Base-by-base conservation (phyloP, 2,888 invertebrate species). In the Acronicta alni region DNA sequence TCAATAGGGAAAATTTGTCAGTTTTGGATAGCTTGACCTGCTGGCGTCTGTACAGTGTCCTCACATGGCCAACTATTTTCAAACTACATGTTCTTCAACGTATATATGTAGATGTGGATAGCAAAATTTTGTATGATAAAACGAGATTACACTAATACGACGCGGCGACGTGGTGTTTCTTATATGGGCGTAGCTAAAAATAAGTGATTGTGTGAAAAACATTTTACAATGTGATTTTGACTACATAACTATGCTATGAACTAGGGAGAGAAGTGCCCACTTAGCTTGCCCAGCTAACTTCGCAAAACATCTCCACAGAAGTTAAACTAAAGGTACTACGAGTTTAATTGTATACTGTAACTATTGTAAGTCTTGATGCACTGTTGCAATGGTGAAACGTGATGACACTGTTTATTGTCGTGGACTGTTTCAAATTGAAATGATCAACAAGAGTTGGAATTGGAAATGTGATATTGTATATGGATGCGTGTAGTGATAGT, bases 391-490 rank as follows among this genome's bases (percentile, higher is more conserved):
- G 15, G 35, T 62, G 56, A 26, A 41, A 42, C 51, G 47, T 39
- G 15, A 20, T 41, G 10, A 26, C 37, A 30, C 42, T 26, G 12
- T 35, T 30, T 49, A 35, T 42, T 64, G 53, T 66, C 47, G 39
- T 52, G 30, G 37, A 46, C 43, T 51, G 45, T 59, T 59, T 46
- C 43, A 45, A 72, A 48, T 48, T 64, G 51, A 38, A 52, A 55
- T 55, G 43, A 65, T 72, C 57, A 60, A 62, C 65, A 52, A 48
- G 48, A 58, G 62, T 75, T 65, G 59, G 54, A 72, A 67, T 62
- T 58, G 57, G 64, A 72, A 65, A 71, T 78, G 79, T 77, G 77
- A 78, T 77, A 75, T 63, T 77, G 75, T 76, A 66, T 69, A 76
- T 70, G 61, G 57, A 56, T 63, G 66, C 61, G 66, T 76, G 54